phyloP scores from a whole-genome alignment of 35 echinoderm and acorn worm genomes.

The Chiridota heheva region DNA sequence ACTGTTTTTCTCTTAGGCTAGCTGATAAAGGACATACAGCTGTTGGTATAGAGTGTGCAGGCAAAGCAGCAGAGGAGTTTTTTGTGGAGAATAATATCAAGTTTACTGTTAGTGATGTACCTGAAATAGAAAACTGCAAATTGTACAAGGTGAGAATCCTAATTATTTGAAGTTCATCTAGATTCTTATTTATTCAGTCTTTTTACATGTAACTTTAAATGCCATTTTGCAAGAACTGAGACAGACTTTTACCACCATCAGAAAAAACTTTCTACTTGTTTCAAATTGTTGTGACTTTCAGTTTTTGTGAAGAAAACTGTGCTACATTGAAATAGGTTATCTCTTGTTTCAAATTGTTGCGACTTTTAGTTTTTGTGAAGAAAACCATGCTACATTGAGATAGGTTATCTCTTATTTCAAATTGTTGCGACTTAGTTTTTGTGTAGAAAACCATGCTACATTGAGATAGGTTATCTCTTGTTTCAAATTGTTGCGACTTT shows the following conservation, averaged over 20 bases:
- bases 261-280: neutral
- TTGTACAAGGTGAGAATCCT: constrained; percentile 22
- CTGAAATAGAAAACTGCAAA: constrained; percentile 2
- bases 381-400: no score
- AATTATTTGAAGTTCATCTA: neutral
- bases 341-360: no score
- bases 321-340: no score
- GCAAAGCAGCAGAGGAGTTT: constrained; percentile 36
- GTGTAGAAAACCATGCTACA: no score
- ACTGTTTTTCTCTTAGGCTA: neutral
- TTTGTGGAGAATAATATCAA: constrained; percentile 36
- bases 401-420: no score
- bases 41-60: constrained; percentile 32
- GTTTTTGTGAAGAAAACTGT: no score
- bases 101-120: neutral
- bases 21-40: constrained; percentile 41
- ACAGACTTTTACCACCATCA: neutral
- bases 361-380: no score
- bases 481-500: no score
- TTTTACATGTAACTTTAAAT: no score
- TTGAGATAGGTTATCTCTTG: no score
- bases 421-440: no score
- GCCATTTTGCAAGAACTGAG: neutral
- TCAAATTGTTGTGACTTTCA: no score
- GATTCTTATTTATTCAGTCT: neutral